Evolutionary conservation across 2,888 invertebrate species (phyloP), one percentile per base, ranked within the genome.

Genomic region (Rhamphomyia laevipes): DNA sequence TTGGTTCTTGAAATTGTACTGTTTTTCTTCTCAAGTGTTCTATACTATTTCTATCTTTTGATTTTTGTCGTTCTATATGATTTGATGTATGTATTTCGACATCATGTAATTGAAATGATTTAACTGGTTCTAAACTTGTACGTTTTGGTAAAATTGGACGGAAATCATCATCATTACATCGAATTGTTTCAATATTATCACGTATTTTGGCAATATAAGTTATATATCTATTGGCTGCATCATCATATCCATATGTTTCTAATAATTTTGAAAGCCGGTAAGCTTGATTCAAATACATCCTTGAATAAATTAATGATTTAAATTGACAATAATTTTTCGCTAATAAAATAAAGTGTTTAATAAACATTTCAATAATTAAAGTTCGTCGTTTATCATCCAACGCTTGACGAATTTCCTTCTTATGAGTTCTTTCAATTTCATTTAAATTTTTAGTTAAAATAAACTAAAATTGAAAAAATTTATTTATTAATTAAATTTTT

Each of bases 291-390:
- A 87, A 68, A 59, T 84, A 86, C 51, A 82, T 75, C 2, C 76
- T 68, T 9, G 82, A 80, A 59, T 83, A 80, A 49, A 74, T 71
- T 17, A 74, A 69, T 0, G 81, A 76, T 12, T 77, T 74, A 53
- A 81, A 79, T 53, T 76, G 74, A 15, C 77, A 75, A 53, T 82
- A 80, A 45, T 74, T 76, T 47, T 78, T 74, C 1, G 83, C 79
- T 75, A 87, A 83, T 46, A 77, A 74, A 33, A 86, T 75, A 58
- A 85, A 82, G 59, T 86, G 84, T 16, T 78, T 73, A 45, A 86
- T 78, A 58, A 88, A 83, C 59, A 83, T 80, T 60, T 81, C 78
- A 1, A 87, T 65, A 2, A 87, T 71, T 48, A 77, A 66, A n/a
- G 78, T 73, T 43, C 79, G 73, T 45, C 83, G 74, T 51, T 77